Conservation (phyloP, 2,797 vertebrate genomes). For the Megalops cyprinoides region DNA sequence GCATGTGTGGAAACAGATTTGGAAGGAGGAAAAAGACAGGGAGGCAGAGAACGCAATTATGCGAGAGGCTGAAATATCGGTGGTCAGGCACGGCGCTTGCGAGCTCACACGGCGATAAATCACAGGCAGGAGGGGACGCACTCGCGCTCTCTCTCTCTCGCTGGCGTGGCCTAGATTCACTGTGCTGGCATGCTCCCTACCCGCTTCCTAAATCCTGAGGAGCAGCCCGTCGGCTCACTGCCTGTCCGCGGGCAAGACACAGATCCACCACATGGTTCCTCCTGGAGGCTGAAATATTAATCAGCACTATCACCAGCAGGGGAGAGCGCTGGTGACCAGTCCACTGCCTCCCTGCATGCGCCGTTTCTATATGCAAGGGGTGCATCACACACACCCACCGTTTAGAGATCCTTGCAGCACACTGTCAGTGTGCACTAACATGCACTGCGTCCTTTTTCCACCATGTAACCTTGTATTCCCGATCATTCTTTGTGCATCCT, state of each 20-base stretch:
- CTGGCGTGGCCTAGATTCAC: constrained; percentile 41
- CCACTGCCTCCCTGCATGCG: constrained; percentile 51
- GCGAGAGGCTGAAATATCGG: constrained; percentile 3
- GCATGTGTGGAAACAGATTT: constrained; percentile 13
- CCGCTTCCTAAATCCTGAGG: constrained; percentile 30
- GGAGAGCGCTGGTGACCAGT: constrained; percentile 9
- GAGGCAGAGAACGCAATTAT: background rate
- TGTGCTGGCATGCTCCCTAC: constrained; percentile 21
- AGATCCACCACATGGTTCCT: constrained; percentile 38
- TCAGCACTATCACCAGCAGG: constrained; percentile 37
- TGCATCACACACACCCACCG: background rate
- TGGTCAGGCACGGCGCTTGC: background rate
- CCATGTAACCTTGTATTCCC: background rate
- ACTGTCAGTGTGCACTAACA: background rate
- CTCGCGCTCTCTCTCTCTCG: constrained; percentile 33
- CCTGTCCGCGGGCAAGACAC: constrained; percentile 47
- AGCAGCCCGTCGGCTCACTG: constrained; percentile 39
- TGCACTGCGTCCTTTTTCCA: background rate
- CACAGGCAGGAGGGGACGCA: constrained; percentile 24
- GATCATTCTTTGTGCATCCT: background rate
- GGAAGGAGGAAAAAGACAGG: background rate
- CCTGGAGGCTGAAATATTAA: constrained; percentile 45
- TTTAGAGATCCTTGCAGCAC: background rate
- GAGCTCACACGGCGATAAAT: constrained; percentile 19
- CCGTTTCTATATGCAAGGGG: constrained; percentile 28